phyloP scores from a whole-genome alignment of 2,888 invertebrate genomes.

The Drosophila longiperda region DNA sequence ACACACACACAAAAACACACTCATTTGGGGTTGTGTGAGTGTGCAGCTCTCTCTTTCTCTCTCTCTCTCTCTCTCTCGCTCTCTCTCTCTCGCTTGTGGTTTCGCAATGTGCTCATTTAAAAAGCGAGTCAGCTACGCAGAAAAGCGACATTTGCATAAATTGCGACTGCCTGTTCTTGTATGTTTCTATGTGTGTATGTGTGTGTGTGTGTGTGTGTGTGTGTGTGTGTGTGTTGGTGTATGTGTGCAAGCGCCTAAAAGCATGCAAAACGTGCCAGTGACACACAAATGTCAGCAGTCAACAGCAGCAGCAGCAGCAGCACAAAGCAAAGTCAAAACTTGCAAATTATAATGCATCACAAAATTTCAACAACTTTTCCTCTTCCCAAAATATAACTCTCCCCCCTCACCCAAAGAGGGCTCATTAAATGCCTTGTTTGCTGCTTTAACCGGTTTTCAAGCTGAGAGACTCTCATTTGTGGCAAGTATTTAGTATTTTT shows the following conservation, averaged over 20 bases:
- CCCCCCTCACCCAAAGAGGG: conserved; percentile 9
- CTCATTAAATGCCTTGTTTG: conserved; percentile 57
- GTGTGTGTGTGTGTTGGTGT: conserved; percentile 1
- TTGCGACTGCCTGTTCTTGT: conserved; percentile 27
- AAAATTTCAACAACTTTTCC: conserved; percentile 66
- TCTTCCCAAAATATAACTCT: not conserved
- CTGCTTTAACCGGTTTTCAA: conserved; percentile 20
- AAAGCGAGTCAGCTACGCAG: conserved; percentile 75
- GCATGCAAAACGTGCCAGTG: conserved; percentile 74
- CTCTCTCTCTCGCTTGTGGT: not conserved
- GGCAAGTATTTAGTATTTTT: conserved; percentile 25
- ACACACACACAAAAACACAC: conserved; percentile 18
- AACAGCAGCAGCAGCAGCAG: conserved; percentile 18
- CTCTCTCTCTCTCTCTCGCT: not conserved
- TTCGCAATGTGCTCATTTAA: conserved; percentile 70
- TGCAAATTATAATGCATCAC: conserved; percentile 79
- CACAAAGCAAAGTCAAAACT: conserved; percentile 77
- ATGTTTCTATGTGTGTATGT: conserved; percentile 15
- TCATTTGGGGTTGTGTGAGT: conserved; percentile 46
- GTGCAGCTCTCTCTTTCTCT: not conserved
- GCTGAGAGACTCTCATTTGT: conserved; percentile 2
- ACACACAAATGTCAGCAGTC: conserved; percentile 75
- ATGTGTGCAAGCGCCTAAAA: conserved; percentile 52
- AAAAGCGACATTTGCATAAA: conserved; percentile 75
- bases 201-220: conserved; percentile 8